These are phyloP conservation scores for Meteorus cinctellus DNA, from an alignment of 2,888 invertebrate genomes.

Conservation along the genomic window DNA sequence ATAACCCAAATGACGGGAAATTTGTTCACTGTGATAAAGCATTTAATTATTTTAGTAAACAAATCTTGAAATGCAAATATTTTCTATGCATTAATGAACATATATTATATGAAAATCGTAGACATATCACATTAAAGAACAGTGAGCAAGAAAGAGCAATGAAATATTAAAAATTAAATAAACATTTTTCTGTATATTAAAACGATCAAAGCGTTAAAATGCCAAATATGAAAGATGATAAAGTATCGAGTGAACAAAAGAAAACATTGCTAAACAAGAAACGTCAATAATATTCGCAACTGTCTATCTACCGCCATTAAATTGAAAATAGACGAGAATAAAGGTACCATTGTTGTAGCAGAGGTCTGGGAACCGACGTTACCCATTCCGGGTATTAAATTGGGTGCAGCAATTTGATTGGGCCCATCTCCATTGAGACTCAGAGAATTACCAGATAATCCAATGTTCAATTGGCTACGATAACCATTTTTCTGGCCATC, in stretches of 20 bases:
- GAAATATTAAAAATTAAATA: background rate
- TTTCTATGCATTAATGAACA: background rate
- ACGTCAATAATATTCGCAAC: background rate
- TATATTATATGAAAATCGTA: background rate
- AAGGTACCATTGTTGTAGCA: slow-evolving; percentile 68
- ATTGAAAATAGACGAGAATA: slow-evolving; percentile 34
- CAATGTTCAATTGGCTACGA: slow-evolving; percentile 66
- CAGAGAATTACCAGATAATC: slow-evolving; percentile 68
- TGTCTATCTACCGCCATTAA: background rate
- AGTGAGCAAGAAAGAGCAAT: background rate
- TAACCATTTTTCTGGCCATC: slow-evolving; percentile 62
- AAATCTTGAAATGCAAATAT: background rate
- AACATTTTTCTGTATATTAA: background rate
- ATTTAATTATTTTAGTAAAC: background rate
- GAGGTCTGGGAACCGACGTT: slow-evolving; percentile 61
- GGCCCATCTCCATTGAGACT: slow-evolving; percentile 54
- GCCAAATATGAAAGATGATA: background rate
- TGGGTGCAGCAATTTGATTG: slow-evolving; percentile 56
- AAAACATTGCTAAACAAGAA: slow-evolving; percentile 21
- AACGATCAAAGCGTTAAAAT: background rate
- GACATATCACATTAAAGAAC: background rate
- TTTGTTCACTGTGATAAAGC: slow-evolving; percentile 4
- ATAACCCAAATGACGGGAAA: background rate
- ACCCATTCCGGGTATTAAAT: slow-evolving; percentile 60
- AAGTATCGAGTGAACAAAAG: background rate